Evolutionary conservation across 2,888 invertebrate species (phyloP), one percentile per base, ranked within the genome.

Genomic region (Cosmopolites sordidus): DNA sequence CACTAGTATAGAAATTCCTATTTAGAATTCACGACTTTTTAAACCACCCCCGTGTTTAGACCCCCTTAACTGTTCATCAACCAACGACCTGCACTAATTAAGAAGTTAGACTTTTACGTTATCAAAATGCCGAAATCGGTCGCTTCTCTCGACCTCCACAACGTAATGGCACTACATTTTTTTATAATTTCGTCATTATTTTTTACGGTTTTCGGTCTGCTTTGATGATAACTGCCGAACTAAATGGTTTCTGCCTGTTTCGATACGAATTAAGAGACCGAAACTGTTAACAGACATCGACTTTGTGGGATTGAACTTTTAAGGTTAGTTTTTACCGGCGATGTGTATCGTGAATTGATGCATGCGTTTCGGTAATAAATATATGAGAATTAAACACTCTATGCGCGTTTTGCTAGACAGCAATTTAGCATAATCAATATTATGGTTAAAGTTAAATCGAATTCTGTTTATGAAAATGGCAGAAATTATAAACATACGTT

Each of bases 161-260:
- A 9, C 41, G 47, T 52, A 52, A 52, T 52, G 51, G 51, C 51
- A 42, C 43, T 52, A 52, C 37, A 22, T 22, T 33, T 52, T 52
- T 47, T 47, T 46, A 52, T 52, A 52, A 52, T 52, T 52, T 52
- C 46, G 47, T 52, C 51, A 37, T 52, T 52, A 52, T 46, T 52
- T 52, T 52, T 52, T 52, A 46, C 45, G 42, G 18, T 37, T 8
- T 37, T 52, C 51, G 51, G 51, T 37, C 43, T 37, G 27, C 51
- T 52, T 52, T 52, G 51, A 52, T 52, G 46, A 52, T 52, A 52
- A 52, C 40, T 47, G 41, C 46, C 47, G 30, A 18, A 39, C 46
- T 46, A 47, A 52, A 52, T 42, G 51, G 51, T 42, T 47, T 43
- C 33, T 42, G 33, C n/a, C 33, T 33, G n/a, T 33, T 33, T n/a